Conservation (phyloP, 2,888 invertebrate genomes). For the Dimorphilus gyrociliatus region DNA sequence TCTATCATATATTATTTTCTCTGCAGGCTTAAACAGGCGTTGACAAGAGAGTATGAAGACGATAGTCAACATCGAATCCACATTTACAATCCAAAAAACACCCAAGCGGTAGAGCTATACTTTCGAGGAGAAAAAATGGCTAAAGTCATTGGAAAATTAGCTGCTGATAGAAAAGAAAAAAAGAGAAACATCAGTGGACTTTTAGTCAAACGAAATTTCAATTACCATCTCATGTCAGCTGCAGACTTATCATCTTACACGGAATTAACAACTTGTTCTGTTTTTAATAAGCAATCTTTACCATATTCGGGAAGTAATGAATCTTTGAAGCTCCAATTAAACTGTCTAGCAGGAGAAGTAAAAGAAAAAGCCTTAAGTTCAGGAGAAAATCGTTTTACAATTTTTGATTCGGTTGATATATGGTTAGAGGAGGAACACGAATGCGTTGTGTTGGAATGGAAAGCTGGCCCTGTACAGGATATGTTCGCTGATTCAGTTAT, state of each 20-base stretch:
- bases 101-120: constrained; percentile 73
- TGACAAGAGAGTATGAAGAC: constrained; percentile 80
- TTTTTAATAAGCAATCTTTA: too few relatives aligned
- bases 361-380: too few relatives aligned
- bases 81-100: constrained; percentile 89
- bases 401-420: too few relatives aligned
- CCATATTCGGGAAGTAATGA: too few relatives aligned
- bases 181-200: constrained; percentile 72
- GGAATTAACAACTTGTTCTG: too few relatives aligned
- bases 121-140: constrained; percentile 96
- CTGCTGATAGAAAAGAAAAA: constrained; percentile 60
- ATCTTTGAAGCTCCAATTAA: too few relatives aligned
- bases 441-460: constrained; percentile 49
- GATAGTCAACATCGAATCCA: constrained; percentile 60
- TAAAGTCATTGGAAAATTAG: constrained; percentile 80
- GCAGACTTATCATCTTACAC: constrained; percentile 71
- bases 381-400: too few relatives aligned
- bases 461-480: constrained; percentile 81
- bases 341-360: too few relatives aligned
- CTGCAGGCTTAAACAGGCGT: constrained; percentile 75
- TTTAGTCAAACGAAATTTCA: constrained; percentile 89
- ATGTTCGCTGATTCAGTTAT: constrained; percentile 94
- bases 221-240: constrained; percentile 83
- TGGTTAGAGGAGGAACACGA: too few relatives aligned
- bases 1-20: too few relatives aligned